Conservation (phyloP, 2,888 invertebrate species). For the Xanthia icteritia region DNA sequence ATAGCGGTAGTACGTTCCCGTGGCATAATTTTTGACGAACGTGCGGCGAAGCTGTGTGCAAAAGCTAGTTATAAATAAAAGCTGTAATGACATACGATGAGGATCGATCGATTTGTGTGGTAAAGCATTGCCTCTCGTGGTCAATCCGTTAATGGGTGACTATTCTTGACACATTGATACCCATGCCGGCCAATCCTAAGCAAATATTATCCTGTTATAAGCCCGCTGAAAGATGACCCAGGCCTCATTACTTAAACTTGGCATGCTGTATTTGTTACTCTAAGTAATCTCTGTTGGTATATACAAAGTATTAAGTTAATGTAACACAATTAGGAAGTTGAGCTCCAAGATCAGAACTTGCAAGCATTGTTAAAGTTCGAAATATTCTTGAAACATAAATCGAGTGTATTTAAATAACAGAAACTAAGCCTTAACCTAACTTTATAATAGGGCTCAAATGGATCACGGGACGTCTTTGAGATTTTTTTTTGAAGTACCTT, state of each 20-base stretch:
- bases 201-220: neutral
- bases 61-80: neutral
- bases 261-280: neutral
- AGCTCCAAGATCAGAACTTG: conserved; percentile 21
- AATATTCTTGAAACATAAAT: conserved; percentile 43
- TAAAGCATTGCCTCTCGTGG: neutral
- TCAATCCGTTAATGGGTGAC: neutral
- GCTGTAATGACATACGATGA: neutral
- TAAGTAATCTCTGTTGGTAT: neutral
- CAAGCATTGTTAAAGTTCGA: conserved; percentile 43
- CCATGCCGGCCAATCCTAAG: neutral
- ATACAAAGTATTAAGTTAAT: conserved; percentile 3
- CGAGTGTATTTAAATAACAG: conserved; percentile 36
- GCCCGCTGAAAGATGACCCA: neutral
- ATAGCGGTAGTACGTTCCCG: no score
- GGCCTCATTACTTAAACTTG: neutral
- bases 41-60: no score
- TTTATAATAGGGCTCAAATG: conserved; percentile 40
- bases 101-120: neutral
- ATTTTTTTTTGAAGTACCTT: conserved; percentile 34
- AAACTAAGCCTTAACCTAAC: conserved; percentile 38
- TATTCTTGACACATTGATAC: neutral
- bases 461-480: conserved; percentile 24
- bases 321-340: conserved; percentile 43
- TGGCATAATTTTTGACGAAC: no score